phyloP scores from a whole-genome alignment of 2,113 vertebrate genomes.

The Parus major region DNA sequence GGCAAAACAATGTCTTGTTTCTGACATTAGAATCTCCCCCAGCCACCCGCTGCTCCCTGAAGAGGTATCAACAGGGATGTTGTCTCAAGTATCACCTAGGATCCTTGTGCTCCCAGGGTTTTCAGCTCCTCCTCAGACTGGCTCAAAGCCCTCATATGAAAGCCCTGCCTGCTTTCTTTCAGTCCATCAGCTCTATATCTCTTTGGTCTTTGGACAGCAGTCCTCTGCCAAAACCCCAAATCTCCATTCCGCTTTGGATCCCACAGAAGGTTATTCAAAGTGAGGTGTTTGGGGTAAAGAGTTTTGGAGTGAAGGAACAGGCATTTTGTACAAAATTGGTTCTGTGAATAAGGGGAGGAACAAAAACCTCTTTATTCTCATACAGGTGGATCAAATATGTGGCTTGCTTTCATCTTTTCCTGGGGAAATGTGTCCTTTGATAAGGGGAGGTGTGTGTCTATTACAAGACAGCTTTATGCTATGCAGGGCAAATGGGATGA shows the following conservation, averaged over 20 bases:
- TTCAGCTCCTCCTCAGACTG: background rate
- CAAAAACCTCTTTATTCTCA: background rate
- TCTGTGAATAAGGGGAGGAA: background rate
- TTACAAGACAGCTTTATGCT: conserved; percentile 54
- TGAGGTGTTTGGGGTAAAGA: background rate
- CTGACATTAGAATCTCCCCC: background rate
- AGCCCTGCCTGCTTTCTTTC: background rate
- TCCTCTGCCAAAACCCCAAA: background rate
- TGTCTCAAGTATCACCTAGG: background rate
- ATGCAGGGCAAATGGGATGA: conserved; percentile 31
- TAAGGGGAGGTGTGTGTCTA: conserved; percentile 18
- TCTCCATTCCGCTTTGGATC: background rate
- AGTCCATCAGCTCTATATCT: background rate
- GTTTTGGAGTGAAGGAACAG: background rate
- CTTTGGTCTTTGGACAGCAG: background rate
- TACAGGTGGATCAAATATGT: background rate
- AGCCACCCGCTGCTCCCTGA: background rate
- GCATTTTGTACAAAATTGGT: background rate
- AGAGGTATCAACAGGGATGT: background rate
- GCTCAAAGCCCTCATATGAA: background rate
- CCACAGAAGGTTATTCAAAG: background rate
- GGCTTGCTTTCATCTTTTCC: conserved; percentile 14
- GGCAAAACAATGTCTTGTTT: background rate
- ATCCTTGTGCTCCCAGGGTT: background rate
- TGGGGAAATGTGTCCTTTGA: background rate